Percentiles rank a stretch among this genome's conserved stretches.
These are phyloP conservation scores for Nemapogon koenigi DNA, from an alignment of 2,888 invertebrate genomes.

Conservation along the genomic window DNA sequence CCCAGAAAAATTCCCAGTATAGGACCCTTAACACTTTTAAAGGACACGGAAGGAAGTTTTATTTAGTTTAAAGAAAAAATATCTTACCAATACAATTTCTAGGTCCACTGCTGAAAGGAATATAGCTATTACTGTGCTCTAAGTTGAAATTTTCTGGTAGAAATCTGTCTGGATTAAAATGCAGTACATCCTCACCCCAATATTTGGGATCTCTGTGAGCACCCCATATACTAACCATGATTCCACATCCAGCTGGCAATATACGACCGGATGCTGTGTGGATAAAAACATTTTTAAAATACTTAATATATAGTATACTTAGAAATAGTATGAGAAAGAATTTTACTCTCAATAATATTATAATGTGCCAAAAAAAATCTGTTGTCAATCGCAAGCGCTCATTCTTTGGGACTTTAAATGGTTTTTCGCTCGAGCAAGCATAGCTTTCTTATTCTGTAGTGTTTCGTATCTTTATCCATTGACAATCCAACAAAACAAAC, in stretches of 20 bases:
- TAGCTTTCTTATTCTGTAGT: too few species aligned
- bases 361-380: too few species aligned
- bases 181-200: slow-evolving; percentile 49
- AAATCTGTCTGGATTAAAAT: slow-evolving; percentile 55
- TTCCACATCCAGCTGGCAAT: slow-evolving; percentile 24
- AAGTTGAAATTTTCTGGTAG: slow-evolving; percentile 30
- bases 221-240: slow-evolving; percentile 25
- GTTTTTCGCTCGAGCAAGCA: too few species aligned
- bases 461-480: too few species aligned
- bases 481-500: too few species aligned
- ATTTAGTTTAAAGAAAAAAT: not conserved
- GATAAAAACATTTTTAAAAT: too few species aligned
- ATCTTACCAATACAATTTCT: slow-evolving; percentile 31
- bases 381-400: too few species aligned
- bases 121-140: slow-evolving; percentile 24
- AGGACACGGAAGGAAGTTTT: not conserved
- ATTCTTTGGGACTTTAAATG: too few species aligned
- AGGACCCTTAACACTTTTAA: slow-evolving; percentile 2
- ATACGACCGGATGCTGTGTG: slow-evolving; percentile 8
- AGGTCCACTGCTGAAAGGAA: slow-evolving; percentile 29
- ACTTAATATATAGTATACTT: too few species aligned
- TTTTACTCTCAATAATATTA: too few species aligned
- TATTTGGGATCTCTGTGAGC: slow-evolving; percentile 37
- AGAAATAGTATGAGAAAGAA: too few species aligned
- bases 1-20: too few species aligned